Evolutionary conservation across 2,113 vertebrate species (phyloP).

Genomic region (Himantopus leucocephalus): DNA sequence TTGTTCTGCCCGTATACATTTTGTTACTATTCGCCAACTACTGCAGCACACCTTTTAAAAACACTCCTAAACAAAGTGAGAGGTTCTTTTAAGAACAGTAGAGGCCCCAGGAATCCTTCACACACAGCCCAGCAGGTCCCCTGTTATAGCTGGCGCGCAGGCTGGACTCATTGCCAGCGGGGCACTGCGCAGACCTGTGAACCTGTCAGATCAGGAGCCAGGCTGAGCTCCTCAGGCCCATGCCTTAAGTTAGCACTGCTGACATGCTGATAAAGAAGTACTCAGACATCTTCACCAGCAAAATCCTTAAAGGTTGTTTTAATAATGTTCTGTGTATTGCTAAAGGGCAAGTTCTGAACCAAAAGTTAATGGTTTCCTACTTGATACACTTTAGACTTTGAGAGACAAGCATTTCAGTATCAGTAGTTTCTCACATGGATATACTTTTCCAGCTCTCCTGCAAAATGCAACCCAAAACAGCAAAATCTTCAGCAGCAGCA

Average conservation of each 20-base stretch:
- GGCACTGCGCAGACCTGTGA: neutral
- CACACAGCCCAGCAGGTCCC: neutral
- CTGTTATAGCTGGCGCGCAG: neutral
- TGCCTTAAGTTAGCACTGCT: neutral
- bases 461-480: neutral
- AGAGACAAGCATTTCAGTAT: neutral
- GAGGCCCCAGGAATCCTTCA: neutral
- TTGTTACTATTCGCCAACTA: neutral
- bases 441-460: neutral
- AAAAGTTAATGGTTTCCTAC: neutral
- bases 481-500: neutral
- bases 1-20: neutral
- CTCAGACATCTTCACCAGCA: neutral
- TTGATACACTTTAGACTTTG: neutral
- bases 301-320: neutral
- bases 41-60: neutral
- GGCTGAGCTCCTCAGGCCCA: neutral
- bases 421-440: neutral
- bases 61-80: neutral
- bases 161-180: neutral
- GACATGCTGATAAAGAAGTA: neutral
- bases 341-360: neutral
- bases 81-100: neutral
- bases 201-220: rapidly evolving
- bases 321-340: neutral